These are phyloP conservation scores for Amiota minor DNA, from an alignment of 2,888 invertebrate genomes.

Conservation along the genomic window DNA sequence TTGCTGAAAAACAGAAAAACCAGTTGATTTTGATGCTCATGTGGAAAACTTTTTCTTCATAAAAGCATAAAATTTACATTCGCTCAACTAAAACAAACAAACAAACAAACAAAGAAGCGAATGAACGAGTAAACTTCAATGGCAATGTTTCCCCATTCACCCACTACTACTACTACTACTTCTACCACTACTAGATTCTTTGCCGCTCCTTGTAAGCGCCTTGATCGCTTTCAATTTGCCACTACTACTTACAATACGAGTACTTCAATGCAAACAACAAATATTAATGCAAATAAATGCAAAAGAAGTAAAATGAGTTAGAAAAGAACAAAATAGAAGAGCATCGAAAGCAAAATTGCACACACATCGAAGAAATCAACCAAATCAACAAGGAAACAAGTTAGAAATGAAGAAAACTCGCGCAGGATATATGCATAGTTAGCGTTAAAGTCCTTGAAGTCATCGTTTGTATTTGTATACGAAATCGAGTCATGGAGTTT, in stretches of 20 bases:
- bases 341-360: conserved; percentile 21
- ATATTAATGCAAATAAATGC: conserved; percentile 58
- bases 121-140: background rate
- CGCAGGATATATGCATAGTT: conserved; percentile 47
- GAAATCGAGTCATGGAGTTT: conserved; percentile 32
- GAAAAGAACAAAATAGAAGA: conserved; percentile 13
- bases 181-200: conserved; percentile 42
- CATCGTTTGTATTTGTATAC: conserved; percentile 41
- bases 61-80: conserved; percentile 66
- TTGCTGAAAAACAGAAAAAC: conserved; percentile 25
- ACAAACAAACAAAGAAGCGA: conserved; percentile 26
- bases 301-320: conserved; percentile 52
- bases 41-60: conserved; percentile 64
- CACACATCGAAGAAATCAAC: conserved; percentile 10
- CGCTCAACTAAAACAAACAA: conserved; percentile 35
- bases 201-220: conserved; percentile 46
- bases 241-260: conserved; percentile 33
- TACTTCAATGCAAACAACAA: conserved; percentile 45
- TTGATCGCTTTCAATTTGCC: conserved; percentile 44
- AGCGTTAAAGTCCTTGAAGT: conserved; percentile 62
- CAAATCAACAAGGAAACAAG: conserved; percentile 24
- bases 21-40: conserved; percentile 54
- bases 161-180: too few relatives aligned
- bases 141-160: background rate
- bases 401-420: background rate